phyloP scores from a whole-genome alignment of 2,113 vertebrate genomes.

The Scortum barcoo region DNA sequence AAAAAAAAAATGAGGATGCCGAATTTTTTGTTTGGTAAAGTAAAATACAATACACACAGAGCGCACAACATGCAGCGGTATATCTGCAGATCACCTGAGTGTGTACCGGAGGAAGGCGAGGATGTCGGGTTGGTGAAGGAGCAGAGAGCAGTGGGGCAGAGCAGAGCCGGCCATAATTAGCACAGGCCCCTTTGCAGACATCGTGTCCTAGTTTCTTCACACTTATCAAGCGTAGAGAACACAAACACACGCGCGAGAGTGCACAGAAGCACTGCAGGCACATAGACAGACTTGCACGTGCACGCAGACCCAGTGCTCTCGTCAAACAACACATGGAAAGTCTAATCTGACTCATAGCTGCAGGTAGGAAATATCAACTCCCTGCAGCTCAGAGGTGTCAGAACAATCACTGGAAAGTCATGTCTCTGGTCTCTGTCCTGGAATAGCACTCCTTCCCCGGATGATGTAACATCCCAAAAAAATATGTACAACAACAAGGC shows the following conservation, averaged over 20 bases:
- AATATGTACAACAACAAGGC: constrained; percentile 53
- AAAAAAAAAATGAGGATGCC: not conserved
- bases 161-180: constrained; percentile 71
- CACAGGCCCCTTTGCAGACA: constrained; percentile 73
- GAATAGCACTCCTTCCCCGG: constrained; percentile 49
- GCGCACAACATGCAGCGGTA: not conserved
- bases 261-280: constrained; percentile 30
- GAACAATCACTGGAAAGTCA: constrained; percentile 66
- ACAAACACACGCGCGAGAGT: constrained; percentile 33
- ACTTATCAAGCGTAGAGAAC: constrained; percentile 61
- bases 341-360: constrained; percentile 70
- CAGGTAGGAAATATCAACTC: constrained; percentile 77
- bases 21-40: not conserved
- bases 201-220: constrained; percentile 74
- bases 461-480: constrained; percentile 66
- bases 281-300: constrained; percentile 26
- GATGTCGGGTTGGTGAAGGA: constrained; percentile 29
- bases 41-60: too few relatives aligned
- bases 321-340: constrained; percentile 45
- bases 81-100: constrained; percentile 29
- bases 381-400: constrained; percentile 72
- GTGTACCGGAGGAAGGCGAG: constrained; percentile 12
- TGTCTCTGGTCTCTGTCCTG: constrained; percentile 53
- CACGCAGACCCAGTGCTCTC: constrained; percentile 25
- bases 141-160: constrained; percentile 61